Evolutionary conservation across 2,113 vertebrate genomes (phyloP).

Genomic region (Saccopteryx bilineata): DNA sequence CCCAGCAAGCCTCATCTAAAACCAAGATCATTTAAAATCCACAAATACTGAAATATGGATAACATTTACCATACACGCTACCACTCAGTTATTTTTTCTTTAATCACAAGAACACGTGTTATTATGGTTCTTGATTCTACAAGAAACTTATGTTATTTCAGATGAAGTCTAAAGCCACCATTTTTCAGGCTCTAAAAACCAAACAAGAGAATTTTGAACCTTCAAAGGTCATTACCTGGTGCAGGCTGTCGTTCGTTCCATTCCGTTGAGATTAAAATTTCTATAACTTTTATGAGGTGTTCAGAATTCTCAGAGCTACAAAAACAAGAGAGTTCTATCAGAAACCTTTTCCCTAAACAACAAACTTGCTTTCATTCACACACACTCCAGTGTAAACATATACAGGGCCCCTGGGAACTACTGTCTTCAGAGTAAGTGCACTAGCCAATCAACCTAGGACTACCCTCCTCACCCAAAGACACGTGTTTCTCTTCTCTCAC

Average conservation of each 20-base stretch:
- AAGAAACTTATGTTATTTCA: neutral
- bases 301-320: conserved; percentile 95
- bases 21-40: neutral
- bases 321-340: conserved; percentile 14
- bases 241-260: conserved; percentile 94
- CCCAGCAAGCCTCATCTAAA: neutral
- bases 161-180: neutral
- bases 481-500: conserved; percentile 60
- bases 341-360: neutral
- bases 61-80: neutral
- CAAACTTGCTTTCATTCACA: neutral
- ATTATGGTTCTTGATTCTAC: neutral
- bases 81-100: neutral
- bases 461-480: neutral
- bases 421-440: neutral
- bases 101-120: neutral
- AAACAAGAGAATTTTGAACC: neutral
- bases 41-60: neutral
- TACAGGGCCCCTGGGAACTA: neutral
- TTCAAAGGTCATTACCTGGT: conserved; percentile 92
- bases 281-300: conserved; percentile 93
- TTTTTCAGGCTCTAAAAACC: conserved; percentile 1
- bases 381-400: neutral
- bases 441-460: neutral
- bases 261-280: conserved; percentile 95